phyloP scores from a whole-genome alignment of 2,888 invertebrate genomes.

The Lasioglossum lativentre region DNA sequence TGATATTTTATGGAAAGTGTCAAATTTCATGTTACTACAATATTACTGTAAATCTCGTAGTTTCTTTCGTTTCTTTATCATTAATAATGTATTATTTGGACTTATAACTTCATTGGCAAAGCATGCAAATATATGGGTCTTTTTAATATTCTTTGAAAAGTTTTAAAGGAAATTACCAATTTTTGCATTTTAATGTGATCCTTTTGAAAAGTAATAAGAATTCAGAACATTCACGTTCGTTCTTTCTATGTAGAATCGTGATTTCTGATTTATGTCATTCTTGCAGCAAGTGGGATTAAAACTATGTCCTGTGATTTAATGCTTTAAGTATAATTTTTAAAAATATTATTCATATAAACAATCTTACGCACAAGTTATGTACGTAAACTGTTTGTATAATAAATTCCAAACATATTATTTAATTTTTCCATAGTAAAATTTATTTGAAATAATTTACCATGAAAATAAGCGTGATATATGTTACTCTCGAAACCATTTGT shows the following conservation, averaged over 20 bases:
- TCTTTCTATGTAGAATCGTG: neutral
- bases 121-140: neutral
- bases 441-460: neutral
- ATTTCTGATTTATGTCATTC: neutral
- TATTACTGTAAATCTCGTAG: too few relatives aligned
- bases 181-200: neutral
- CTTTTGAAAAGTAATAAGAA: neutral
- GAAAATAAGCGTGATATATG: neutral
- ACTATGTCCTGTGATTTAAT: neutral
- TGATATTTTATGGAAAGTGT: too few relatives aligned
- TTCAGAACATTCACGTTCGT: neutral
- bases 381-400: neutral
- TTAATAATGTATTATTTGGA: too few relatives aligned
- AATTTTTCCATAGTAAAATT: neutral
- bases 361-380: neutral
- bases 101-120: too few relatives aligned
- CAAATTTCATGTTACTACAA: too few relatives aligned
- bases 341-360: neutral
- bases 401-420: neutral
- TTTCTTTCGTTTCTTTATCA: too few relatives aligned
- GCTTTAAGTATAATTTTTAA: neutral
- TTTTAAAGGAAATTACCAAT: neutral
- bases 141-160: neutral
- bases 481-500: neutral
- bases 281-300: neutral